A percentile compares a stretch with the other conserved stretches of the same genome.
Evolutionary conservation across 2,888 invertebrate species (phyloP).

Genomic region (Acleris cristana): DNA sequence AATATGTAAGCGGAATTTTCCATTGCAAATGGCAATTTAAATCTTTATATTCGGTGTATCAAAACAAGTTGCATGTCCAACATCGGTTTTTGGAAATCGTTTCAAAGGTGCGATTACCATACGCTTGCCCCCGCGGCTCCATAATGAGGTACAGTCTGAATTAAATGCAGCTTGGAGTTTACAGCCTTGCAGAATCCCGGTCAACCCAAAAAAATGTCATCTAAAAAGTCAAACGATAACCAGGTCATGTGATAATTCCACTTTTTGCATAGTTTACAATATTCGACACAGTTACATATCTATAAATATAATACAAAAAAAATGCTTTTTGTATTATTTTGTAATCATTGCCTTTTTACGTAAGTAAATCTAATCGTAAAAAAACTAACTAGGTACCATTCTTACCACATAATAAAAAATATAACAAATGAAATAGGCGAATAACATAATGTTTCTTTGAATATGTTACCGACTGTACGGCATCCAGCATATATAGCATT

Average conservation of each 20-base stretch:
- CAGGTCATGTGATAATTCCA: no score
- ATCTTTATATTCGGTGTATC: conserved; percentile 35
- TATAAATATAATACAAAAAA: no score
- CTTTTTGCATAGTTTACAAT: no score
- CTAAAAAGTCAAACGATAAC: no score
- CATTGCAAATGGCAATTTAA: conserved; percentile 29
- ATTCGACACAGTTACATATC: no score
- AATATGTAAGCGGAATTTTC: conserved; percentile 24
- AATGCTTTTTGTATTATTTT: no score
- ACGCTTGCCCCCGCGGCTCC: conserved; percentile 55
- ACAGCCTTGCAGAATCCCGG: no score
- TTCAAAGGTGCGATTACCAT: conserved; percentile 57
- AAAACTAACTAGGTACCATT: no score
- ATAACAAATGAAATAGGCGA: background rate
- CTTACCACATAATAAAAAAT: background rate
- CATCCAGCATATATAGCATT: conserved; percentile 29
- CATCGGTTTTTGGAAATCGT: conserved; percentile 51
- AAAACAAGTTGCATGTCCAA: conserved; percentile 62
- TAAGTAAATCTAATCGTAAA: no score
- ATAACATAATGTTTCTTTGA: background rate
- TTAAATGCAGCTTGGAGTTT: background rate
- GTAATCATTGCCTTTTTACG: no score
- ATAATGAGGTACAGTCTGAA: conserved; percentile 56
- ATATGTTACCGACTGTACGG: conserved; percentile 27
- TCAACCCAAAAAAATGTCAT: no score